These are phyloP conservation scores for Haplochromis vanheusdeni DNA, from an alignment of 2,113 vertebrate species.

Conservation along the genomic window DNA sequence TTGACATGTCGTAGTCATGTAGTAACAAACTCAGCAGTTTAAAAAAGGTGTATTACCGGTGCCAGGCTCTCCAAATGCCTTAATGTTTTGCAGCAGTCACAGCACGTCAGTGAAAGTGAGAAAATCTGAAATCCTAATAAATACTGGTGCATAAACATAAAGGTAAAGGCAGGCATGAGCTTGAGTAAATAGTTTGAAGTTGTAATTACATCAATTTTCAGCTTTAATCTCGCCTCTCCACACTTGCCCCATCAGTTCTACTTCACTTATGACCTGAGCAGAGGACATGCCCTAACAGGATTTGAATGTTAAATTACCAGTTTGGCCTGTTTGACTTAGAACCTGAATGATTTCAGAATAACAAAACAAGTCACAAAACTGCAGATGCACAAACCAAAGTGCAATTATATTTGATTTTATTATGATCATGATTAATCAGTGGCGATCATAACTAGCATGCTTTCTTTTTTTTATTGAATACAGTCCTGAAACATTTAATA, in stretches of 20 bases:
- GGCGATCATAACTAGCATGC: background rate
- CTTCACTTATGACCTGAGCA: background rate
- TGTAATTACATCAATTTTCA: background rate
- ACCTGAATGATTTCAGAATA: background rate
- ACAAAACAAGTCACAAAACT: background rate
- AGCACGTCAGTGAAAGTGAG: background rate
- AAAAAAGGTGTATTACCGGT: background rate
- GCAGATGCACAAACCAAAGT: background rate
- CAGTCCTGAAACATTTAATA: background rate
- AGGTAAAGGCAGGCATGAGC: background rate
- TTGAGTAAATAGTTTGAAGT: background rate
- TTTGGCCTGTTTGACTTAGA: background rate
- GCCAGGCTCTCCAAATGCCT: background rate
- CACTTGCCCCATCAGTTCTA: background rate
- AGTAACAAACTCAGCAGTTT: background rate
- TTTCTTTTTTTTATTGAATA: background rate
- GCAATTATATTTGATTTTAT: background rate
- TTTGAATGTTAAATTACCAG: slow-evolving; percentile 5
- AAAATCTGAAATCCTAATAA: background rate
- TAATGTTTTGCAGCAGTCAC: background rate
- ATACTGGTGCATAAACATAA: background rate
- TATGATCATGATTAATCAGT: background rate
- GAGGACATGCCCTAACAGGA: slow-evolving; percentile 15
- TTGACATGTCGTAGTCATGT: background rate
- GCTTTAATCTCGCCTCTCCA: background rate